Percentiles rank a stretch among this genome's conserved stretches.
Conservation (phyloP, 2,113 vertebrate species). For the Pomatostomus ruficeps region DNA sequence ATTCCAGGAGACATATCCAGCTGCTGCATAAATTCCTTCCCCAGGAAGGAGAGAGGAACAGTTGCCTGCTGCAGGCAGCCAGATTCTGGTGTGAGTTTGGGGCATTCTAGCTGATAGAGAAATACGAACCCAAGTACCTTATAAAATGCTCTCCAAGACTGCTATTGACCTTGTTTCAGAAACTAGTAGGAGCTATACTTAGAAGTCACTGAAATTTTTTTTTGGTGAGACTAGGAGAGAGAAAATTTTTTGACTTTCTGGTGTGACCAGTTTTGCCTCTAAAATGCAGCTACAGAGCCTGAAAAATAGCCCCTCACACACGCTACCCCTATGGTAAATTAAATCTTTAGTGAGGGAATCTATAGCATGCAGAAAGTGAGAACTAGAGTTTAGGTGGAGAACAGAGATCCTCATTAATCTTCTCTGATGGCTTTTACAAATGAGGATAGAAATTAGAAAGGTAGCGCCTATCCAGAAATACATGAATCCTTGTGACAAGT, state of each 20-base stretch:
- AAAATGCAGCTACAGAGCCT: background rate
- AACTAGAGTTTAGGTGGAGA: background rate
- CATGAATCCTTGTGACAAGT: background rate
- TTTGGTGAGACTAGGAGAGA: background rate
- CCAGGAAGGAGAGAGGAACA: background rate
- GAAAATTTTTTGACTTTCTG: background rate
- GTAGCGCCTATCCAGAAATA: background rate
- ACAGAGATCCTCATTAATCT: background rate
- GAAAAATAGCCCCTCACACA: background rate
- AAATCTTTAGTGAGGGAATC: background rate
- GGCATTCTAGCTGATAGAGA: background rate
- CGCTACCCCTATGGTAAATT: rapidly evolving
- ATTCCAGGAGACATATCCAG: background rate
- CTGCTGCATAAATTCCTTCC: background rate
- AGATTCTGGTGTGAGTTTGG: background rate
- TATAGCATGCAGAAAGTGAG: background rate
- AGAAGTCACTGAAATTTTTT: background rate
- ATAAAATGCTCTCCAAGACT: background rate
- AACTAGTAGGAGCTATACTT: background rate
- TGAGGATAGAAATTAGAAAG: background rate
- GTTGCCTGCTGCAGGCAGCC: background rate
- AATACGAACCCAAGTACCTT: background rate
- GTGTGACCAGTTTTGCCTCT: background rate
- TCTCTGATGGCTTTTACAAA: background rate
- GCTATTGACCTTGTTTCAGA: background rate